Evolutionary conservation across 2,797 vertebrate genomes (phyloP), one percentile per base, ranked within the genome.

Genomic region (Rhinophrynus dorsalis): DNA sequence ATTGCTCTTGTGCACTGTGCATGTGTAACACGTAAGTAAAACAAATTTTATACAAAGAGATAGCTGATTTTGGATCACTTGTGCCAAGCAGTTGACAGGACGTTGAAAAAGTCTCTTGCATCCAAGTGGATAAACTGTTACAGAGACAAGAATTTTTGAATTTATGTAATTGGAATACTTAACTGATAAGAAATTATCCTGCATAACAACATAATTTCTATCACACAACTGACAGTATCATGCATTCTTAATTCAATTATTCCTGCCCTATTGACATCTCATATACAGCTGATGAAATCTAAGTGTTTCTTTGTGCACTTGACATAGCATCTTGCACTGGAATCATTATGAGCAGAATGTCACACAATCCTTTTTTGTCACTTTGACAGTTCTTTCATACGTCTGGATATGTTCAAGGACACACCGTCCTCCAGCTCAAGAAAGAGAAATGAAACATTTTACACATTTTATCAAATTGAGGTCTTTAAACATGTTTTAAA

Each of bases 241-340:
- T 29, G 12, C 17, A 23, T 59, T 59, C 23, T 35, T 59, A 51
- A 51, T 38, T 50, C 13, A 40, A 60, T 51, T 67, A 35, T 38
- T 17, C 20, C 23, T 35, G 35, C 51, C 26, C 27, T 15, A 12
- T 42, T 44, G 37, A 20, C 18, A 21, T n/a, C 33, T 8, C 17
- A 12, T 37, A 57, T 40, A 21, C 33, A 38, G 20, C 38, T 38
- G 12, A 37, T 57, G 32, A 21, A 30, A 15, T 17, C n/a, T 21
- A 55, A 55, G 52, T 20, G 52, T 32, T 55, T 27, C 29, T 23
- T 55, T 55, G 3, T 55, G 27, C 52, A 55, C 12, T 13, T 33
- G 17, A 33, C 8, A 21, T 33, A 55, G 52, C 5, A 55, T 17
- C 7, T 15, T 30, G 17, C 21, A 55, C 17, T 33, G 30, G 23